phyloP scores from a whole-genome alignment of 2,888 invertebrate species.

The Luperina nickerlii region DNA sequence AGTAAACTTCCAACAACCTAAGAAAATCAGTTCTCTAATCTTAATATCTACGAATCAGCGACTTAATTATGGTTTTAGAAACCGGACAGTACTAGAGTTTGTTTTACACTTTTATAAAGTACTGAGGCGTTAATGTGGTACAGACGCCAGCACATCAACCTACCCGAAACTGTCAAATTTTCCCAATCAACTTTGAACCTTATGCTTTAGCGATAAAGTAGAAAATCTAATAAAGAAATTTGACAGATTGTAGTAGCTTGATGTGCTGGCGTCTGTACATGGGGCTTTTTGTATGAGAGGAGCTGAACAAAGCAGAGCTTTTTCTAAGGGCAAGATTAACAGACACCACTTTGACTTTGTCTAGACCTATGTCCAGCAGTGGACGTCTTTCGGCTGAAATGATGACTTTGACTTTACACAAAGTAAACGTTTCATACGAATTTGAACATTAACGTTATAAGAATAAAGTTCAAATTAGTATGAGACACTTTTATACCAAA shows the following conservation, averaged over 20 bases:
- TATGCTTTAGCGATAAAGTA: too few relatives aligned
- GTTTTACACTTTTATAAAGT: neutral
- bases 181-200: too few relatives aligned
- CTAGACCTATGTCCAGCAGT: too few relatives aligned
- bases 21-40: too few relatives aligned
- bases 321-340: neutral
- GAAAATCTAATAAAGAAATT: too few relatives aligned
- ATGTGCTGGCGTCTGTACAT: too few relatives aligned
- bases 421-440: neutral
- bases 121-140: neutral
- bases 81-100: neutral
- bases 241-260: too few relatives aligned
- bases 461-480: neutral
- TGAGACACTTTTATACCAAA: neutral
- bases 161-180: too few relatives aligned
- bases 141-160: too few relatives aligned
- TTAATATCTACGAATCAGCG: neutral
- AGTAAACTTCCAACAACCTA: neutral
- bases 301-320: neutral
- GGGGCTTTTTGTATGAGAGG: neutral
- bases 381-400: too few relatives aligned
- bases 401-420: neutral
- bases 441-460: neutral
- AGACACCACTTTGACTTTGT: neutral
- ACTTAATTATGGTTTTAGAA: neutral